phyloP scores from a whole-genome alignment of 2,888 invertebrate species.

The Philereme transversata region DNA sequence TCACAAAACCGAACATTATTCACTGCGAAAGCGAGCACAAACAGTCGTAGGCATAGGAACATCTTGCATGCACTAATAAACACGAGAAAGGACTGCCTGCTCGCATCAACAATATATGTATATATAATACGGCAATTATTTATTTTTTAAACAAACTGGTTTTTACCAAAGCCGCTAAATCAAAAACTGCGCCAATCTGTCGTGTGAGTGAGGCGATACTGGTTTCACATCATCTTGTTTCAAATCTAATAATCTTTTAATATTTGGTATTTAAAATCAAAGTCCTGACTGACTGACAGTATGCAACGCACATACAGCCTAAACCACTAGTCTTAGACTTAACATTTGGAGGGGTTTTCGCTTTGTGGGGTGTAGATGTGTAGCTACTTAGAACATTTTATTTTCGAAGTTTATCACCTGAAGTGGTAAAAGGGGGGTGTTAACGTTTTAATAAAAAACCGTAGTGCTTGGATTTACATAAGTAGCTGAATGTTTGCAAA shows the following conservation, averaged over 20 bases:
- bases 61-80: constrained; percentile 52
- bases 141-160: constrained; percentile 48
- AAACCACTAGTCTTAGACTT: too few relatives aligned
- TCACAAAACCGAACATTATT: constrained; percentile 40
- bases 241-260: neutral
- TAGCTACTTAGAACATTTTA: too few relatives aligned
- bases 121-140: constrained; percentile 41
- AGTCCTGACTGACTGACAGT: too few relatives aligned
- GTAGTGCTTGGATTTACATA: too few relatives aligned
- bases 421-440: too few relatives aligned
- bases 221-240: constrained; percentile 3
- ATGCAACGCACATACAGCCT: too few relatives aligned
- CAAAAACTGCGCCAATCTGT: neutral
- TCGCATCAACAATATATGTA: constrained; percentile 48
- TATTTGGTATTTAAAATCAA: too few relatives aligned
- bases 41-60: constrained; percentile 43
- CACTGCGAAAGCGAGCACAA: constrained; percentile 43
- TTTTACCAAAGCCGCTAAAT: constrained; percentile 20
- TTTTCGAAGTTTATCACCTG: too few relatives aligned
- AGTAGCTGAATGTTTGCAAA: too few relatives aligned
- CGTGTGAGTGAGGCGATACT: neutral
- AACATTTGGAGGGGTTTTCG: too few relatives aligned
- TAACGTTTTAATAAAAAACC: too few relatives aligned
- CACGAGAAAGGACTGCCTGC: constrained; percentile 42
- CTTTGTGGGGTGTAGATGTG: too few relatives aligned